phyloP scores from a whole-genome alignment of 2,797 vertebrate species.

The Chaetodon trifasciatus region DNA sequence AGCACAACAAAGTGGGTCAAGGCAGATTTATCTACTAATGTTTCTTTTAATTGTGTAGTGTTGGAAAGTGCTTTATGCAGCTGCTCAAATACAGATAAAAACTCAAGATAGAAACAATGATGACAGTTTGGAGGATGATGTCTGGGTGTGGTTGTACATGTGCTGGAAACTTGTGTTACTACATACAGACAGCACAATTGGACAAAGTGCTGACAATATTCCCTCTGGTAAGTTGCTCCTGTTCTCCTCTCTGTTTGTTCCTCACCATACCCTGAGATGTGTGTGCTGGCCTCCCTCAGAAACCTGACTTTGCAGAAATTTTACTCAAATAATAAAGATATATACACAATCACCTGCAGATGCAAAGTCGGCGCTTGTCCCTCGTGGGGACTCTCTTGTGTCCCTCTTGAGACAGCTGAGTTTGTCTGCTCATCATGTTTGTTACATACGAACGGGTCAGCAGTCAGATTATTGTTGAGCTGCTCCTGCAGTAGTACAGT shows the following conservation, averaged over 20 bases:
- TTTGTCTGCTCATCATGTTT: conserved; percentile 32
- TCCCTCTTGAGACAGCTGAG: conserved; percentile 3
- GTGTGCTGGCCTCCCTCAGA: neutral
- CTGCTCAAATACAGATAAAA: conserved; percentile 19
- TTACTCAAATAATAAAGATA: neutral
- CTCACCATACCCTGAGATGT: neutral
- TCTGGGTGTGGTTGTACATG: neutral
- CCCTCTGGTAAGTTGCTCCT: neutral
- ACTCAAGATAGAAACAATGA: neutral
- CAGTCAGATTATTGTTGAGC: neutral
- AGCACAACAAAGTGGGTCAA: conserved; percentile 1
- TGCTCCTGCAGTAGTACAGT: neutral
- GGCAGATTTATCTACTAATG: conserved; percentile 31
- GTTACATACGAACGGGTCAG: neutral
- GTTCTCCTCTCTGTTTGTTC: neutral
- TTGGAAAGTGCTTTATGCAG: conserved; percentile 8
- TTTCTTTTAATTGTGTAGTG: conserved; percentile 11
- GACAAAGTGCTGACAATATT: neutral
- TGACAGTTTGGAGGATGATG: neutral
- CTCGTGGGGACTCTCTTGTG: neutral
- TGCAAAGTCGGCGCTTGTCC: conserved; percentile 17
- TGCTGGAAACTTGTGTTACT: neutral
- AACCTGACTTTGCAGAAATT: conserved; percentile 27
- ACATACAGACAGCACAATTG: neutral
- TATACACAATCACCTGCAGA: neutral